Evolutionary conservation across 2,113 vertebrate species (phyloP), one percentile per base, ranked within the genome.

Genomic region (Phoxinus phoxinus): DNA sequence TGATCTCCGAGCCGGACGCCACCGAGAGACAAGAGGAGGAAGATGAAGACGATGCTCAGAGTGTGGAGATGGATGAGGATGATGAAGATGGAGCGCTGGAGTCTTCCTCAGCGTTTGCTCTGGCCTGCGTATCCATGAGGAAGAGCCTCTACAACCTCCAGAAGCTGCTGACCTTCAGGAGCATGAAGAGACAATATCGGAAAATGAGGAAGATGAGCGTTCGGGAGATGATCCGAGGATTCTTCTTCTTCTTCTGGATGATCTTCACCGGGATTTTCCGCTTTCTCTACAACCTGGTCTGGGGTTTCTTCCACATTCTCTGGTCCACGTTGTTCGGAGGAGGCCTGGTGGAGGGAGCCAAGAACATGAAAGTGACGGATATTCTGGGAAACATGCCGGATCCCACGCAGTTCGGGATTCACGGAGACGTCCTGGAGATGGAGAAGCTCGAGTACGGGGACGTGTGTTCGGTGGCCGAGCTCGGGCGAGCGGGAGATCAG

Each of bases 351-450:
- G 98, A 99, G 95, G 97, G 98, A 58, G 98, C 98, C 74, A 99
- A 97, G 91, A 99, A 98, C 69, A 99, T 99, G 92, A 97, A 98
- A 93, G 98, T 99, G 88, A 99, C 97, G 1, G 98, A 99, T 91
- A 97, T 99, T 91, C 91, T 99, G 89, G 98, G 98, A 8, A 98
- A 99, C 91, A 99, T 99, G 98, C 98, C 98, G 1, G 98, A 99
- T 91, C 98, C 98, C 63, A 99, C 98, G 23, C 98, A 99, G 82
- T 99, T 99, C 90, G 98, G 98, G 84, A 99, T 99, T 89, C 98
- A 99, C 0, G 97, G 98, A 6, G 98, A 99, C 59, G 92, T 95
- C 25, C 27, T 96, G 25, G 98, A 98, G 88, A 90, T 92, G 9
- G 98, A 99, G 92, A 97, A 97, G 93, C 91, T 93, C 83, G 98